Conservation (phyloP, 2,797 vertebrate genomes). For the Antennarius maculatus region DNA sequence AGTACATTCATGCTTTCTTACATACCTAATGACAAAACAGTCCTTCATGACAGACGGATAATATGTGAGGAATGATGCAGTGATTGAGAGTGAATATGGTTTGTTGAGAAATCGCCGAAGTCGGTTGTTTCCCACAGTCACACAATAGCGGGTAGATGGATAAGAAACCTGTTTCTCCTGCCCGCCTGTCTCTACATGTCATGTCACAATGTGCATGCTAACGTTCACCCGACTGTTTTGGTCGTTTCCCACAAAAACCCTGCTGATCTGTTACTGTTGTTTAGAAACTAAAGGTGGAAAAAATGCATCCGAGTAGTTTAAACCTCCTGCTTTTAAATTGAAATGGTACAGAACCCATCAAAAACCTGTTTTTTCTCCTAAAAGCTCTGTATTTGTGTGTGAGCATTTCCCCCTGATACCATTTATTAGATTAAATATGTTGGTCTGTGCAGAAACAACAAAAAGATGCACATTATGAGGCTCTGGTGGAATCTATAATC, state of each 20-base stretch:
- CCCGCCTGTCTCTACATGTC: constrained; percentile 61
- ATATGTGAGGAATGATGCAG: background rate
- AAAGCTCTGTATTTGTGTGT: background rate
- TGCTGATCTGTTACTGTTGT: background rate
- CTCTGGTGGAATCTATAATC: background rate
- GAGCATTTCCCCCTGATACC: constrained; percentile 3
- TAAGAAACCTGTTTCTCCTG: constrained; percentile 70
- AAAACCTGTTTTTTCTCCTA: constrained; percentile 3
- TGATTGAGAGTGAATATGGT: constrained; percentile 9
- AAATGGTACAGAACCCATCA: background rate
- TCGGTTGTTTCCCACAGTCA: constrained; percentile 67
- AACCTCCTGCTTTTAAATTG: background rate
- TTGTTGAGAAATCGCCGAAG: constrained; percentile 40
- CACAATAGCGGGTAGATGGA: constrained; percentile 8
- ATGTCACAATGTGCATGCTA: constrained; percentile 40
- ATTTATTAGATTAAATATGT: constrained; percentile 3
- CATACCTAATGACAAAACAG: background rate
- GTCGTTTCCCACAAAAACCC: constrained; percentile 14
- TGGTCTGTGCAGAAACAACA: constrained; percentile 4
- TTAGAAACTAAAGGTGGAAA: constrained; percentile 10
- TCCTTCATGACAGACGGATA: constrained; percentile 10
- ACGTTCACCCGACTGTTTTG: constrained; percentile 13
- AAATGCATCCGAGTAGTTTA: background rate
- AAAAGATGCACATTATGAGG: background rate
- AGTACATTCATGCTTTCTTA: constrained; percentile 11